Evolutionary conservation across 2,888 invertebrate genomes (phyloP), one percentile per base, ranked within the genome.

Genomic region (Nezara viridula): DNA sequence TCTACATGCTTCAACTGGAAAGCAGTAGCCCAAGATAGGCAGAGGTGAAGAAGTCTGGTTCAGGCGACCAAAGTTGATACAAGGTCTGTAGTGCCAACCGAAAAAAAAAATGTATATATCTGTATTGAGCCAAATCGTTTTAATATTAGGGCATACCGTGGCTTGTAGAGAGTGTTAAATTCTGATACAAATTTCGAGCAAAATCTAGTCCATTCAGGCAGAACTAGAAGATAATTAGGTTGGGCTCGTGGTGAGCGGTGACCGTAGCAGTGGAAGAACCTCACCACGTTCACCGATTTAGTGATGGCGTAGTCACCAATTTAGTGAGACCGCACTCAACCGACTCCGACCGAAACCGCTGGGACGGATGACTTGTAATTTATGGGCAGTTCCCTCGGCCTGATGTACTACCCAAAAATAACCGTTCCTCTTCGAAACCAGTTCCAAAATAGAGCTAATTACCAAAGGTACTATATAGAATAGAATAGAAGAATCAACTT

Each of bases 241-340:
- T 9, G 0, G 32, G 32, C 16, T 7, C 3, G 32, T 2, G 14
- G 66, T 55, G 3, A 2, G 55, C 44, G 7, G 44, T 44, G 44
- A 44, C 44, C 44, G 44, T 7, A n/a, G n/a, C n/a, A n/a, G n/a
- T n/a, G n/a, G n/a, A 24, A 24, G 6, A 24, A 24, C 55, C 7
- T n/a, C 55, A 60, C 55, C 55, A n/a, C 55, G 55, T 12, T 60
- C 55, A 66, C 66, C 27, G 32, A 66, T 66, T 66, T 16, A 66
- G 66, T 66, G 66, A 32, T 55, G 55, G 27, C 32, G 32, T 16
- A 66, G 66, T 66, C 66, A 66, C 66, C 32, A 66, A 66, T 66
- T 66, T 66, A 16, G 66, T 14, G 27, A 9, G 14, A 14, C 1
- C n/a, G 7, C 55, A 2, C n/a, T n/a, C n/a, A 10, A 55, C 55